Conservation (phyloP, 2,797 vertebrate species). For the Leptatherina wallacei region DNA sequence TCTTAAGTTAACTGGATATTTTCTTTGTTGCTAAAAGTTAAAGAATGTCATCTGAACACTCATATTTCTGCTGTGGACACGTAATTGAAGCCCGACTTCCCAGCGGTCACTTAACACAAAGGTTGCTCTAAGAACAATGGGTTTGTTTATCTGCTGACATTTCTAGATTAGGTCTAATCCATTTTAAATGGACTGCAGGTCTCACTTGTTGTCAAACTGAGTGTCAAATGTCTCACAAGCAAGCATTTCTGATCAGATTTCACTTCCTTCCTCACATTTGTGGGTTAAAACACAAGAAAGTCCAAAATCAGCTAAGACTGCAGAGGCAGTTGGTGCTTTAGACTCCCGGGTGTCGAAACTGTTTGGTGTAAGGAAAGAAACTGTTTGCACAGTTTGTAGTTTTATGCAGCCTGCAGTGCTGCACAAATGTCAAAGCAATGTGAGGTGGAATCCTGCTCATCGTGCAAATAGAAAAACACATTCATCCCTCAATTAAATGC, state of each 20-base stretch:
- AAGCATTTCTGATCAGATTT: constrained; percentile 60
- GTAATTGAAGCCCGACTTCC: neutral
- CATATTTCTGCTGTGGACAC: neutral
- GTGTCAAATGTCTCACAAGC: constrained; percentile 51
- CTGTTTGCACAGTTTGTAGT: constrained; percentile 23
- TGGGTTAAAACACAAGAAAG: constrained; percentile 26
- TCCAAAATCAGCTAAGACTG: constrained; percentile 34
- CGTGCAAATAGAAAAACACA: constrained; percentile 29
- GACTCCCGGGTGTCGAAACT: constrained; percentile 5
- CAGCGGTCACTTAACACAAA: neutral
- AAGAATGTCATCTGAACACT: neutral
- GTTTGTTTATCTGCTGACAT: constrained; percentile 19
- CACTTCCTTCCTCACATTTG: constrained; percentile 39
- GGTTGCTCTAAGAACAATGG: neutral
- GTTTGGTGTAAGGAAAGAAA: constrained; percentile 32
- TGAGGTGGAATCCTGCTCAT: neutral
- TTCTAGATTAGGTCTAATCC: constrained; percentile 14
- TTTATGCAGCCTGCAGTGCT: constrained; percentile 12
- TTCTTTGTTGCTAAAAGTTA: constrained; percentile 1
- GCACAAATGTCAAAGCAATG: constrained; percentile 37
- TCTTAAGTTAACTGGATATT: neutral
- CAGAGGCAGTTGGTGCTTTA: constrained; percentile 4
- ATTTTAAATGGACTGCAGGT: constrained; percentile 20
- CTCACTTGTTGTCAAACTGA: constrained; percentile 17
- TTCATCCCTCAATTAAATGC: constrained; percentile 11